Conservation (phyloP, 2,888 invertebrate species). For the Platerodrilus igneus region DNA sequence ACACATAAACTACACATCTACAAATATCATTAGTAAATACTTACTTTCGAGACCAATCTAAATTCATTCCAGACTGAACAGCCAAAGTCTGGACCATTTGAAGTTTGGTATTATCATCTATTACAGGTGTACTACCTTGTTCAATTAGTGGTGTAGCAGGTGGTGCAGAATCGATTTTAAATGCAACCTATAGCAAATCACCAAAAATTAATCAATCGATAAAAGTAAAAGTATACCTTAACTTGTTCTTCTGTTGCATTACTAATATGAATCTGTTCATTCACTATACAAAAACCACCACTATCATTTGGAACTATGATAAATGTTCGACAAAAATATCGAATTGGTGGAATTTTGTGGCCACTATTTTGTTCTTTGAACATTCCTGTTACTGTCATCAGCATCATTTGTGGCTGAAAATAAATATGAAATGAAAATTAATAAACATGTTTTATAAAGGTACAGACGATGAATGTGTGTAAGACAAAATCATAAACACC, state of each 20-base stretch:
- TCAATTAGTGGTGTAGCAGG: conserved; percentile 30
- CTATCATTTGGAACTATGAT: conserved; percentile 72
- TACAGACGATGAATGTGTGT: background rate
- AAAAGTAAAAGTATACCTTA: conserved; percentile 41
- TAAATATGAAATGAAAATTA: conserved; percentile 11
- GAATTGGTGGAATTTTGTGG: conserved; percentile 51
- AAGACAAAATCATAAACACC: background rate
- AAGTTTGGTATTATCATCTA: conserved; percentile 58
- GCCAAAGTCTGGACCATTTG: conserved; percentile 70
- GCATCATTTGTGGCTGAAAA: conserved; percentile 66
- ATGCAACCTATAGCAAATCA: conserved; percentile 12
- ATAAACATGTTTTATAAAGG: conserved; percentile 6
- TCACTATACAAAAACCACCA: conserved; percentile 82
- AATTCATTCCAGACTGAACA: conserved; percentile 77
- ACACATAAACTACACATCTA: too few species aligned
- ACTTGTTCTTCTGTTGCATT: conserved; percentile 67
- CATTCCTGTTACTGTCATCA: conserved; percentile 79
- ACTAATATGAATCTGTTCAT: conserved; percentile 75
- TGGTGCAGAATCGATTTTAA: conserved; percentile 12
- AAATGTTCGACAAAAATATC: conserved; percentile 73
- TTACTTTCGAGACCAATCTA: conserved; percentile 73
- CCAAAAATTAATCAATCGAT: too few species aligned
- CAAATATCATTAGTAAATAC: too few species aligned
- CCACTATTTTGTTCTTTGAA: conserved; percentile 66
- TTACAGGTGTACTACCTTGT: conserved; percentile 30